phyloP scores from a whole-genome alignment of 2,888 invertebrate species.

The Nomada flava region DNA sequence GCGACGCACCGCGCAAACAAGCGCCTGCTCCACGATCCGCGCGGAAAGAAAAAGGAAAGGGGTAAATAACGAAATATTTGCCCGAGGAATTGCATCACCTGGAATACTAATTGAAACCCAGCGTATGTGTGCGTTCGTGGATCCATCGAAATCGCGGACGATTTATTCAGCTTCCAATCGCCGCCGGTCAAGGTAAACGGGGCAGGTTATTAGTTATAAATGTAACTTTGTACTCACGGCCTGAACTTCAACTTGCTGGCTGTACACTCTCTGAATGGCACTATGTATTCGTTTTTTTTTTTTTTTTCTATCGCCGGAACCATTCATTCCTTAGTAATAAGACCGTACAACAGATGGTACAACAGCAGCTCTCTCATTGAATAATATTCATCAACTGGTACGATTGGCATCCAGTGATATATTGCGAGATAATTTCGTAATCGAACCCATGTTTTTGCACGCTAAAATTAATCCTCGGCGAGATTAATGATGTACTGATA shows the following conservation, averaged over 20 bases:
- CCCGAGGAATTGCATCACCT: not conserved
- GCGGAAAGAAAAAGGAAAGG: not conserved
- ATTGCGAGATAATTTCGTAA: not conserved
- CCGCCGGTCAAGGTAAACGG: constrained; percentile 8
- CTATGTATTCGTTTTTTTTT: not conserved
- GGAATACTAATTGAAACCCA: not conserved
- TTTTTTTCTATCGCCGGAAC: not conserved
- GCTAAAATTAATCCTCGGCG: not conserved
- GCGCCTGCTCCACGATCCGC: not conserved
- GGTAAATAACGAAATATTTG: not conserved
- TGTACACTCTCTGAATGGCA: not conserved
- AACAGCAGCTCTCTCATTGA: no score
- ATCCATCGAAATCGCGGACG: not conserved
- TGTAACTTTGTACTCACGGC: not conserved
- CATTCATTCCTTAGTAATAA: not conserved
- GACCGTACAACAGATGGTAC: no score
- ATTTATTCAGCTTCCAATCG: not conserved
- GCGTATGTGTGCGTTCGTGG: not conserved
- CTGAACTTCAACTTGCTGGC: constrained; percentile 5
- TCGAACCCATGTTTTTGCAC: not conserved
- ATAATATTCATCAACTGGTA: no score
- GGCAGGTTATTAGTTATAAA: constrained; percentile 3
- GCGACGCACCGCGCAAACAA: not conserved
- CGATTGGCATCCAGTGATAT: no score
- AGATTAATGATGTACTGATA: not conserved